Evolutionary conservation across 2,797 vertebrate genomes (phyloP).

Genomic region (Tauraco hartlaubi): DNA sequence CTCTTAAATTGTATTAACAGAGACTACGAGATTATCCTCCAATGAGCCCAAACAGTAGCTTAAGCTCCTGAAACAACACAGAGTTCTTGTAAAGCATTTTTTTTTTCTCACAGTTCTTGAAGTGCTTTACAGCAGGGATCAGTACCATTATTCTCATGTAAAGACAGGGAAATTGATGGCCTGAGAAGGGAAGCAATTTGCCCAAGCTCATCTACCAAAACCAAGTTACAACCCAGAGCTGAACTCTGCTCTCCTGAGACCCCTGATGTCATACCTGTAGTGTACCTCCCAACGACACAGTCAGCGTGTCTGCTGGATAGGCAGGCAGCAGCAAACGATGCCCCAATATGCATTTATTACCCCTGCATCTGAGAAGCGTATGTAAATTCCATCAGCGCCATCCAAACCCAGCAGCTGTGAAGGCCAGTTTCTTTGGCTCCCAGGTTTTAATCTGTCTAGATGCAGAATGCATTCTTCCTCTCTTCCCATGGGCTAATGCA

Average conservation of each 20-base stretch:
- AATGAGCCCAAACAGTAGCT: not conserved
- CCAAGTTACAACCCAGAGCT: not conserved
- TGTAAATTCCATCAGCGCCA: not conserved
- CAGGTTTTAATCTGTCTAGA: not conserved
- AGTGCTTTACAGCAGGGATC: not conserved
- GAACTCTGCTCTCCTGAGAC: not conserved
- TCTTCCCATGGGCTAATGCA: not conserved
- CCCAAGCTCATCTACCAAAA: not conserved
- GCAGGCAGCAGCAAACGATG: not conserved
- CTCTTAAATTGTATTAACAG: not conserved
- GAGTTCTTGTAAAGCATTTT: not conserved
- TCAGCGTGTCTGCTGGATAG: accelerated
- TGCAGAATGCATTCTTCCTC: not conserved
- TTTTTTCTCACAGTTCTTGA: not conserved
- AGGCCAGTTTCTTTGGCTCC: not conserved
- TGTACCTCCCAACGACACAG: not conserved
- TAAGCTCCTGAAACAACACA: not conserved
- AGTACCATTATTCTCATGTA: not conserved
- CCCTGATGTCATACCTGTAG: not conserved
- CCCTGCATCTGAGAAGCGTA: not conserved
- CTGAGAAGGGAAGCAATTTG: not conserved
- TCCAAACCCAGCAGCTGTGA: not conserved
- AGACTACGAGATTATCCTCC: constrained; percentile 9
- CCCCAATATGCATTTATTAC: not conserved
- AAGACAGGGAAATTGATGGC: not conserved